A percentile compares a stretch with the other conserved stretches of the same genome.
Evolutionary conservation across 2,888 invertebrate genomes (phyloP).

Genomic region (Coelinius sp.): DNA sequence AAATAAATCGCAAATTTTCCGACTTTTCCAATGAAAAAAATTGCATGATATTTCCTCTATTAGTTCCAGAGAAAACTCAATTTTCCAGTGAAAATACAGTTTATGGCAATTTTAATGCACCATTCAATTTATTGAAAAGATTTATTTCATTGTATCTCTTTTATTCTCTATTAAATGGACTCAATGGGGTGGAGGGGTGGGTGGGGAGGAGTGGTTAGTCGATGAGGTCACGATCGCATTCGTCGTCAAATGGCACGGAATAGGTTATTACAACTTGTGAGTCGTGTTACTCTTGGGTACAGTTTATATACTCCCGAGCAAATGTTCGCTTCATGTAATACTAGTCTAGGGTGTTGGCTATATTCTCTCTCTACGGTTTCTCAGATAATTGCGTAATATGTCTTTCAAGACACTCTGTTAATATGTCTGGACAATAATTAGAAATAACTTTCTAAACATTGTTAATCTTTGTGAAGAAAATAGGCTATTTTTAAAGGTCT

Average conservation of each 20-base stretch:
- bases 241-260: constrained; percentile 25
- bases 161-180: background rate
- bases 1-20: background rate
- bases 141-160: background rate
- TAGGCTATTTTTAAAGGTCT: no score
- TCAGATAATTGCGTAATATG: constrained; percentile 27
- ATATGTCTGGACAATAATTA: background rate
- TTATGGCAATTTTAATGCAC: constrained; percentile 1
- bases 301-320: background rate
- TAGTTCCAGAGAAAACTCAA: background rate
- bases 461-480: background rate
- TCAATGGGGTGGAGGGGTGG: background rate
- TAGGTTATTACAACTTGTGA: constrained; percentile 30
- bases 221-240: constrained; percentile 12
- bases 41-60: background rate
- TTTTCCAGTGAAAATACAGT: constrained; percentile 4
- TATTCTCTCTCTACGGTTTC: background rate
- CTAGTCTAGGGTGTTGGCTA: background rate
- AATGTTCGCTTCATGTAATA: background rate
- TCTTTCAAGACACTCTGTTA: background rate
- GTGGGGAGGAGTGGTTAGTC: background rate
- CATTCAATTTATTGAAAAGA: background rate
- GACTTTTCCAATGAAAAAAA: background rate
- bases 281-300: constrained; percentile 2
- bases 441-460: background rate